A percentile compares a stretch with the other conserved stretches of the same genome.
Conservation (phyloP, 2,797 vertebrate species). For the Xerus rutilus region DNA sequence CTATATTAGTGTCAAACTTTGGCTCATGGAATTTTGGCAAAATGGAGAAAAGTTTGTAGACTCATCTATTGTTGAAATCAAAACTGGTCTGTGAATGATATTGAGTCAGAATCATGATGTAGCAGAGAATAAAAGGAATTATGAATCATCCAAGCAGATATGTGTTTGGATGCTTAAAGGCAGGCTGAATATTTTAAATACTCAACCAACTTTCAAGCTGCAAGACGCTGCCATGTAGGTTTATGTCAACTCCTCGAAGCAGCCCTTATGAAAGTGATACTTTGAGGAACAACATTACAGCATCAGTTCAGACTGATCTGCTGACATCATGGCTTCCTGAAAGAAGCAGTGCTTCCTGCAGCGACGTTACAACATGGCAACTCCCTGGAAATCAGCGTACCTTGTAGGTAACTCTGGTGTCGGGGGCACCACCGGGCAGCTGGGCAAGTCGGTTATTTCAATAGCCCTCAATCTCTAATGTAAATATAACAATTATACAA, state of each 20-base stretch:
- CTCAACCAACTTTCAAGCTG: constrained; percentile 83
- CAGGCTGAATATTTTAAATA: constrained; percentile 87
- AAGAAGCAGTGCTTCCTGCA: constrained; percentile 82
- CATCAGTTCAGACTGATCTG: constrained; percentile 81
- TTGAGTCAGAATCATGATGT: constrained; percentile 78
- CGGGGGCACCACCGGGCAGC: constrained; percentile 90
- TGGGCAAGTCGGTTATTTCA: constrained; percentile 92
- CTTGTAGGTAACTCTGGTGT: constrained; percentile 92
- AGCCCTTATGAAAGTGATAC: constrained; percentile 58
- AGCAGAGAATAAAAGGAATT: constrained; percentile 81
- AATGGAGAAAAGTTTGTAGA: constrained; percentile 54
- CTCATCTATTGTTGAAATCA: constrained; percentile 67
- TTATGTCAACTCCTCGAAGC: constrained; percentile 83
- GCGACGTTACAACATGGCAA: constrained; percentile 85
- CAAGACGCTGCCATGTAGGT: constrained; percentile 75
- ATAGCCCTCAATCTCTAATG: constrained; percentile 92
- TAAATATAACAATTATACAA: constrained; percentile 91
- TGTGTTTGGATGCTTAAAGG: constrained; percentile 86
- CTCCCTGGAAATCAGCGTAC: constrained; percentile 90
- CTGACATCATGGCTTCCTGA: constrained; percentile 81
- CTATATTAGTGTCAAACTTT: constrained; percentile 54
- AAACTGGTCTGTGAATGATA: constrained; percentile 61
- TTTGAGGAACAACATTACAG: constrained; percentile 81
- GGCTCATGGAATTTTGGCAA: constrained; percentile 58
- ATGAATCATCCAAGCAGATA: constrained; percentile 84